A percentile compares a stretch with the other conserved stretches of the same genome.
Conservation (phyloP, 2,797 vertebrate genomes). For the Zalophus californianus region DNA sequence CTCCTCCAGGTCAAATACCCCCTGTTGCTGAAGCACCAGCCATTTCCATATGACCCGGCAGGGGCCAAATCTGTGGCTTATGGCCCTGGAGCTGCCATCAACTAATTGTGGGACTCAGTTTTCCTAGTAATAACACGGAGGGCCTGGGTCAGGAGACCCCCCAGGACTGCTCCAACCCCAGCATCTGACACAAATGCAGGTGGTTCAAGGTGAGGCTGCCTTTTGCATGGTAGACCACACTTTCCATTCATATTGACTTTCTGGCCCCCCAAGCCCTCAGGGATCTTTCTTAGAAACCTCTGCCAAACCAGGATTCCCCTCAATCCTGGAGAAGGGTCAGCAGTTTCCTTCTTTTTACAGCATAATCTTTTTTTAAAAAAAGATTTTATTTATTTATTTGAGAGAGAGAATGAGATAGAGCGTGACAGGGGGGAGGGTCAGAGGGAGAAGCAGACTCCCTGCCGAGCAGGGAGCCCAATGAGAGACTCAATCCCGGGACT, state of each 20-base stretch:
- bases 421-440: too few relatives aligned
- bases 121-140: background rate
- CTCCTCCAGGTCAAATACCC: background rate
- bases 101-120: background rate
- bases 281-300: background rate
- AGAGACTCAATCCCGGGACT: too few relatives aligned
- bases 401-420: too few relatives aligned
- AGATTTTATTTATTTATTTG: too few relatives aligned
- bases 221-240: background rate
- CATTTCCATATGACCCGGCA: background rate
- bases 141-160: background rate
- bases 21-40: background rate
- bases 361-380: background rate
- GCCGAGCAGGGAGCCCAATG: too few relatives aligned
- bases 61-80: background rate
- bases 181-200: accelerated
- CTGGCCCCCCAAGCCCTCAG: background rate
- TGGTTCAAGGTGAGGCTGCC: background rate
- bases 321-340: background rate
- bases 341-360: background rate
- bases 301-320: background rate
- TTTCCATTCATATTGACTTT: background rate
- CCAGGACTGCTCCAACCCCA: background rate
- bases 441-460: too few relatives aligned
- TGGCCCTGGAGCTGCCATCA: background rate